Conservation (phyloP, 2,888 invertebrate genomes). For the Tachina lurida region DNA sequence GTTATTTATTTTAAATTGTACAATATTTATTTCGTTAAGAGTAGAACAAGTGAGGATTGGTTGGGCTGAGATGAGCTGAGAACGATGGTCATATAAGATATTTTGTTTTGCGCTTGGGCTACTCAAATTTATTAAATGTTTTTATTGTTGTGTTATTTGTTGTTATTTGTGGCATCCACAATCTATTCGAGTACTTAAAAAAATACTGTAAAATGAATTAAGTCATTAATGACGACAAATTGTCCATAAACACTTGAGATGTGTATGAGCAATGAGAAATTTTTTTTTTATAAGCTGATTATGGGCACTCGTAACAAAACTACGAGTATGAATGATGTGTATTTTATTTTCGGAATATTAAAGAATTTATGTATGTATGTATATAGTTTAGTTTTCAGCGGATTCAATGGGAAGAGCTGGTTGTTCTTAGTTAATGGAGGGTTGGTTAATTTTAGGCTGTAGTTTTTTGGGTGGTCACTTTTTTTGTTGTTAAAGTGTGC, state of each 20-base stretch:
- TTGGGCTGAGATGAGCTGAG: conserved; percentile 51
- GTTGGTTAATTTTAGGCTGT: conserved; percentile 8
- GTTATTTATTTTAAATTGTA: conserved; percentile 41
- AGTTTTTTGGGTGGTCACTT: conserved; percentile 52
- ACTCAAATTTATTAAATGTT: conserved; percentile 62
- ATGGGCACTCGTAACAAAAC: conserved; percentile 13
- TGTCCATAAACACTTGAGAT: conserved; percentile 79
- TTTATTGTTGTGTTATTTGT: conserved; percentile 51
- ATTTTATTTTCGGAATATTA: too few species aligned
- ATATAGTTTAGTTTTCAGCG: neutral
- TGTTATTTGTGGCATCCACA: conserved; percentile 62
- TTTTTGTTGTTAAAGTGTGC: neutral
- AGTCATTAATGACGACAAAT: conserved; percentile 83
- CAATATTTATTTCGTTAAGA: conserved; percentile 44
- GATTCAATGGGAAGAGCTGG: conserved; percentile 6
- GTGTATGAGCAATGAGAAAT: conserved; percentile 38
- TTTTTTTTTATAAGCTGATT: conserved; percentile 39
- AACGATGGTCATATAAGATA: conserved; percentile 62
- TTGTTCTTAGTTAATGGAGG: conserved; percentile 53
- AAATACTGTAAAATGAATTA: conserved; percentile 82
- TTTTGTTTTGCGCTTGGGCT: conserved; percentile 51
- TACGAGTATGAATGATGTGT: neutral
- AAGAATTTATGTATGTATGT: neutral
- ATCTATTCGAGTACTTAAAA: conserved; percentile 56
- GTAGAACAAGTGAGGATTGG: conserved; percentile 61